A percentile compares a stretch with the other conserved stretches of the same genome.
Evolutionary conservation across 2,888 invertebrate species (phyloP).

Genomic region (Neoascia interrupta): DNA sequence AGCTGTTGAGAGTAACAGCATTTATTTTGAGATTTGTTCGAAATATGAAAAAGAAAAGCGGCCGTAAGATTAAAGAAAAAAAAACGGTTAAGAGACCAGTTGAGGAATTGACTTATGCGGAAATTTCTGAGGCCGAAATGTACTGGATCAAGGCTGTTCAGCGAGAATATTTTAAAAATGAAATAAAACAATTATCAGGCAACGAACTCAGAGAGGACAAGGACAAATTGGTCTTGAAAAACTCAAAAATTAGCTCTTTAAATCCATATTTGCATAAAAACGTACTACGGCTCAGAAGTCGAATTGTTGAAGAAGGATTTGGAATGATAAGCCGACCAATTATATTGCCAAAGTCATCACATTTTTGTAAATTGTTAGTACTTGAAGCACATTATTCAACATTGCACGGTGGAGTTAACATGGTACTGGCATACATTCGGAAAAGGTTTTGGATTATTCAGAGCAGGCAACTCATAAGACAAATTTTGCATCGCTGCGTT

Average conservation of each 20-base stretch:
- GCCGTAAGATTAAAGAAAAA: too few species aligned
- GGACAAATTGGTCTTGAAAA: too few species aligned
- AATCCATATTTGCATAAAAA: background rate
- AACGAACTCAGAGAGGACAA: too few species aligned
- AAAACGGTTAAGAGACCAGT: too few species aligned
- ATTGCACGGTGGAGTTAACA: constrained; percentile 25
- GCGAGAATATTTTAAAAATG: background rate
- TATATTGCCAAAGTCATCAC: constrained; percentile 8
- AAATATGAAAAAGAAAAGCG: background rate
- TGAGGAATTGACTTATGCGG: background rate
- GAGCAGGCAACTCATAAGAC: constrained; percentile 32
- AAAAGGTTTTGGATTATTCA: constrained; percentile 55
- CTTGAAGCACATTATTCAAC: background rate
- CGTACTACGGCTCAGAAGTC: background rate
- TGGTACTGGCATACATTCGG: constrained; percentile 41
- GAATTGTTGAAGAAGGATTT: background rate
- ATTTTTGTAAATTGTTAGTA: background rate
- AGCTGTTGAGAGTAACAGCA: background rate
- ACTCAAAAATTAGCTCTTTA: background rate
- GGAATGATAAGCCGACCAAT: background rate
- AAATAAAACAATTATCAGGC: background rate
- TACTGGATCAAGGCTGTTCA: background rate
- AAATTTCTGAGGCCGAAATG: background rate
- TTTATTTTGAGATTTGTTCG: background rate
- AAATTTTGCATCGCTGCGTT: constrained; percentile 5